These are phyloP conservation scores for Mythimna pallens DNA, from an alignment of 2,888 invertebrate species.

Conservation along the genomic window DNA sequence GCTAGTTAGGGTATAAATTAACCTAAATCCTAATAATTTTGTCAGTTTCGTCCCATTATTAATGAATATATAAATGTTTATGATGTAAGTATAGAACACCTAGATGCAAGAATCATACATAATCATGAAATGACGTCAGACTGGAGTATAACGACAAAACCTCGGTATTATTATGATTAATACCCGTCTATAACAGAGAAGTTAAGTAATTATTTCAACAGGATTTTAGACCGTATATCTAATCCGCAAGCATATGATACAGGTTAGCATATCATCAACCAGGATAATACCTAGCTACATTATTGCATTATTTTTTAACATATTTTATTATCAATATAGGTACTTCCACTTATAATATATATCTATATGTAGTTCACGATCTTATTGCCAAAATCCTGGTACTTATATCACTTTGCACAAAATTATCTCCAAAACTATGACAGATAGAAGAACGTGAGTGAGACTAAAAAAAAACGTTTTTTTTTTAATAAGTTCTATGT, in stretches of 20 bases:
- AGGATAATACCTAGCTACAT: neutral
- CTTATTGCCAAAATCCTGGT: too few relatives aligned
- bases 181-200: slow-evolving; percentile 13
- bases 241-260: neutral
- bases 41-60: neutral
- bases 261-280: neutral
- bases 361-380: too few relatives aligned
- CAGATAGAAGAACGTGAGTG: neutral
- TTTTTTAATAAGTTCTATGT: neutral
- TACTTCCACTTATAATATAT: neutral
- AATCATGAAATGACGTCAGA: slow-evolving; percentile 53
- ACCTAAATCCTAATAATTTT: too few relatives aligned
- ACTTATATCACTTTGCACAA: too few relatives aligned
- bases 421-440: neutral
- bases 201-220: neutral
- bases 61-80: neutral
- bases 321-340: slow-evolving; percentile 2
- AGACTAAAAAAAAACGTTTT: neutral
- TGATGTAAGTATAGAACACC: slow-evolving; percentile 1
- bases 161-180: slow-evolving; percentile 6
- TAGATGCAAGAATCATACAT: slow-evolving; percentile 37
- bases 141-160: slow-evolving; percentile 46
- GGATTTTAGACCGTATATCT: slow-evolving; percentile 19
- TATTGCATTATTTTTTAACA: slow-evolving; percentile 4
- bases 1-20: too few relatives aligned